These are phyloP conservation scores for Polydrusus cervinus DNA, from an alignment of 2,888 invertebrate species.

Conservation along the genomic window DNA sequence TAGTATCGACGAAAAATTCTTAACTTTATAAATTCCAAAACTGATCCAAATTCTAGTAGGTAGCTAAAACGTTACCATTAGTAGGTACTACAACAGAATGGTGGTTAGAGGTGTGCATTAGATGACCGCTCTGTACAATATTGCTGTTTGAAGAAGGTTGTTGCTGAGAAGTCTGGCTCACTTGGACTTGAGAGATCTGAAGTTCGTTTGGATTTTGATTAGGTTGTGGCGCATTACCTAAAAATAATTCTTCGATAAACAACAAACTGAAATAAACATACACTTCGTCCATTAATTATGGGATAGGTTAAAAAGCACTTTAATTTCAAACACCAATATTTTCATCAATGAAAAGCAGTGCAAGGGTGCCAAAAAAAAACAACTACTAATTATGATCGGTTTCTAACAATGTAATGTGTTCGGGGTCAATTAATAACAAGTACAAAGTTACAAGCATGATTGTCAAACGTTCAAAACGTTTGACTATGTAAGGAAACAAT, in stretches of 20 bases:
- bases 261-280: background rate
- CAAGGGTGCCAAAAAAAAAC: too few relatives aligned
- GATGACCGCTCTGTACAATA: slow-evolving; percentile 63
- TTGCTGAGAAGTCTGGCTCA: slow-evolving; percentile 60
- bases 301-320: too few relatives aligned
- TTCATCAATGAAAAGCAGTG: too few relatives aligned
- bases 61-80: slow-evolving; percentile 73
- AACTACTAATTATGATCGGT: too few relatives aligned
- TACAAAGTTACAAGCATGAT: too few relatives aligned
- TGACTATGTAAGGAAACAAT: too few relatives aligned
- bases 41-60: slow-evolving; percentile 67
- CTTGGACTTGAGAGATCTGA: slow-evolving; percentile 28
- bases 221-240: slow-evolving; percentile 30
- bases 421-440: too few relatives aligned
- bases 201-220: slow-evolving; percentile 35
- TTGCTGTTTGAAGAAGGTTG: slow-evolving; percentile 63
- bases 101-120: slow-evolving; percentile 67
- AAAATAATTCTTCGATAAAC: background rate
- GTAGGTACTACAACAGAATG: slow-evolving; percentile 76
- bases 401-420: too few relatives aligned
- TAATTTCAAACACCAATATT: too few relatives aligned
- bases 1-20: background rate
- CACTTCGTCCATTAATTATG: too few relatives aligned
- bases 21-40: slow-evolving; percentile 47
- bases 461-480: too few relatives aligned